Base-by-base conservation (phyloP, 2,113 vertebrate genomes). In the Pygoscelis adeliae region DNA sequence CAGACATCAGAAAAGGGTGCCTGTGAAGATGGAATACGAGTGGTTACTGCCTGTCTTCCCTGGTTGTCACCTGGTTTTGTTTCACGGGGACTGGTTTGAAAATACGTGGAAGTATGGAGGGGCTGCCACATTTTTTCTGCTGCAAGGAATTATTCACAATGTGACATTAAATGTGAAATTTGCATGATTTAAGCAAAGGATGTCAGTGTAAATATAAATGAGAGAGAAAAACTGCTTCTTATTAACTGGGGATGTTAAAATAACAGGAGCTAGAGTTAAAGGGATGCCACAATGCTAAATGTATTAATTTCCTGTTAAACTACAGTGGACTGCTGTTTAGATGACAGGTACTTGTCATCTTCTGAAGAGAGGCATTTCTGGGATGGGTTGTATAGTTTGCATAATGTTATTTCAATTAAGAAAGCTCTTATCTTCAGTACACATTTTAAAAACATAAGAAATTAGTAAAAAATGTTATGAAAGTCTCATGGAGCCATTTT, bases 11-110 rank as follows among this genome's bases (percentile, higher is more conserved):
- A 32, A 58, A 50, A 63, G 21, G 23, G 5, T 47, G 38, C 11
- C 44, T 55, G 58, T 0, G 0, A 36, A 6, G 10, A 71, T 9
- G 47, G 15, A 40, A 47, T 18, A 49, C 0, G 6, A 67, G 67
- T 30, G 25, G 50, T 61, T 85, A 55, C 34, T 70, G n/a, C 70
- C 69, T 47, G 19, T 52, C 59, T 78, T 52, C 61, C 25, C 40
- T 61, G 29, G 17, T 5, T 20, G 11, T 38, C 70, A 88, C 13
- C 23, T 19, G 27, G 13, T 12, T 46, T 59, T 30, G 30, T 58
- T 77, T 30, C n/a, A 27, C 69, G 42, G 21, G 4, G 2, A 86
- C 27, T 34, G 30, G 50, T 93, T 30, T 83, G 30, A 94, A 79
- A 83, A 38, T 23, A 82, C 15, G 10, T 32, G 20, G 19, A 73